These are phyloP conservation scores for Phrynocephalus guinanensis DNA, from an alignment of 2,797 vertebrate species.

Conservation along the genomic window DNA sequence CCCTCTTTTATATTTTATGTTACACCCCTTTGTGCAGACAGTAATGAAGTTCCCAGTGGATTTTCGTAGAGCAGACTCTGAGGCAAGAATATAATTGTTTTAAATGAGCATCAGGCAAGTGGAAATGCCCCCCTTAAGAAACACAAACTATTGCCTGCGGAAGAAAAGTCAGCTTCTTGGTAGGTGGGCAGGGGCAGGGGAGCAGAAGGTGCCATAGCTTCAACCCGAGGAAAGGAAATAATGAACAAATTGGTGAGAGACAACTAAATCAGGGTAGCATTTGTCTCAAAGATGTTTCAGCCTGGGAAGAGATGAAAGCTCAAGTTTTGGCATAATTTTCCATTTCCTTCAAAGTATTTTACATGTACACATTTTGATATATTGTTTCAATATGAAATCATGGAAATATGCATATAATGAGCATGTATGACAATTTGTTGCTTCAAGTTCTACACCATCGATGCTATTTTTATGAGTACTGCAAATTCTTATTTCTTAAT, in stretches of 20 bases:
- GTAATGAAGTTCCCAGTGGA: slow-evolving; percentile 2
- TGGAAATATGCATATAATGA: slow-evolving; percentile 13
- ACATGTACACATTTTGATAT: slow-evolving; percentile 9
- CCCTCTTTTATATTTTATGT: background rate
- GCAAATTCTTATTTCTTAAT: slow-evolving; percentile 31
- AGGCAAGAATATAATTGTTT: slow-evolving; percentile 23
- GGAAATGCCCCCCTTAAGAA: background rate
- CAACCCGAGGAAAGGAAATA: slow-evolving; percentile 8
- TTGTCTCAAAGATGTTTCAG: slow-evolving; percentile 11
- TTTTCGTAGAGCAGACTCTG: background rate
- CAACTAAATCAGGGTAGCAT: background rate
- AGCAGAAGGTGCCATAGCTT: background rate
- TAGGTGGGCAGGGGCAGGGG: too few species aligned
- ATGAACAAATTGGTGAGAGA: slow-evolving; percentile 26
- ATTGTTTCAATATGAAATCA: slow-evolving; percentile 32
- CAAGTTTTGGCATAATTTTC: slow-evolving; percentile 3
- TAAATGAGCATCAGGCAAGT: slow-evolving; percentile 12
- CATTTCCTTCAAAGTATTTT: background rate
- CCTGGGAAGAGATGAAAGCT: slow-evolving; percentile 3
- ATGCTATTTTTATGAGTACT: background rate
- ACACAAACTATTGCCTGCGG: background rate
- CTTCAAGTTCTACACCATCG: slow-evolving; percentile 9
- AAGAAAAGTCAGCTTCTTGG: background rate
- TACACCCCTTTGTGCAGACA: background rate
- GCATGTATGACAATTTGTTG: background rate